Evolutionary conservation across 2,113 vertebrate species (phyloP).

Genomic region (Pipa parva): DNA sequence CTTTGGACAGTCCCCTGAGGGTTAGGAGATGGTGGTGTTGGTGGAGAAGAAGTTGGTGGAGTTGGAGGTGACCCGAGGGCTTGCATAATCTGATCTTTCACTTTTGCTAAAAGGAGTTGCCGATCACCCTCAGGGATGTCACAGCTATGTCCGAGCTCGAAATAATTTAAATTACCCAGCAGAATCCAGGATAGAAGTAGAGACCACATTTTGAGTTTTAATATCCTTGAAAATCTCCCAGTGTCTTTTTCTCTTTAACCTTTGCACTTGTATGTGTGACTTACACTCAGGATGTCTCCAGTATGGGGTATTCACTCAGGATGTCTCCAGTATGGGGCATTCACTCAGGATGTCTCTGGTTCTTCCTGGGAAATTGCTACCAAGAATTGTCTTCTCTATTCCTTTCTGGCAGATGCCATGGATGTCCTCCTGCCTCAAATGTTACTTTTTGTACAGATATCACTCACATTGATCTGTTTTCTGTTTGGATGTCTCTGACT

Average conservation of each 20-base stretch:
- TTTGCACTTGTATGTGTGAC: too few relatives aligned
- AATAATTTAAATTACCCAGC: not conserved
- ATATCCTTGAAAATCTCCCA: too few relatives aligned
- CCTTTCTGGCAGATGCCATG: too few relatives aligned
- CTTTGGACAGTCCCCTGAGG: slow-evolving; percentile 45
- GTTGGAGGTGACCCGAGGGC: slow-evolving; percentile 51
- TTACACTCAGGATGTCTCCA: too few relatives aligned
- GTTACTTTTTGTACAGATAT: too few relatives aligned
- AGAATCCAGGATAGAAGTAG: not conserved
- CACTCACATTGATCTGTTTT: not conserved
- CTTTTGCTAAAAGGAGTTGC: slow-evolving; percentile 51
- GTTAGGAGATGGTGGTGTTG: not conserved
- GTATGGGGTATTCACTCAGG: too few relatives aligned
- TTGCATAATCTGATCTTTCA: slow-evolving; percentile 59
- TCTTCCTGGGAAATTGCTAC: too few relatives aligned
- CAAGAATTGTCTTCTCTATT: too few relatives aligned
- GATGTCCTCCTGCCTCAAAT: too few relatives aligned
- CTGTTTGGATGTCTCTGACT: slow-evolving; percentile 9
- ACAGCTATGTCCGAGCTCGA: not conserved
- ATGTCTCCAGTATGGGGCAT: too few relatives aligned
- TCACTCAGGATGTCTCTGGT: too few relatives aligned
- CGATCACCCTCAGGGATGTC: slow-evolving; percentile 30
- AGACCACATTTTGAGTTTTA: not conserved
- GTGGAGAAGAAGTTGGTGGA: not conserved
- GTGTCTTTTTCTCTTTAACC: too few relatives aligned